Evolutionary conservation across 2,797 vertebrate genomes (phyloP).

Genomic region (Onychomys leucogaster): DNA sequence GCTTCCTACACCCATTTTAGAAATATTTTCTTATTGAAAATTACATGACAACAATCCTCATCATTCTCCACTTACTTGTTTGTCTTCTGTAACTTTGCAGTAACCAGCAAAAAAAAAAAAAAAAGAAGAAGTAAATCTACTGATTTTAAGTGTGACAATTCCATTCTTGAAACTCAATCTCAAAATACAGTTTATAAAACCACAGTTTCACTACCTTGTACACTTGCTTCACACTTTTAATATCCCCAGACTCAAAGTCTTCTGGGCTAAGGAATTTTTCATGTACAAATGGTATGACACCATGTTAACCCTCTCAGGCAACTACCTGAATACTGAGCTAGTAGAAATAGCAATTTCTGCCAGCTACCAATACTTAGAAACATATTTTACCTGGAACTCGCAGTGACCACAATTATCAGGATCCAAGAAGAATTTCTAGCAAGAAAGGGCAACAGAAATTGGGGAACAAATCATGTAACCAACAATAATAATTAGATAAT

Average conservation of each 20-base stretch:
- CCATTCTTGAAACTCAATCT: neutral
- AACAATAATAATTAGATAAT: too few species aligned
- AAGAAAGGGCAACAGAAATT: neutral
- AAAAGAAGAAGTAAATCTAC: neutral
- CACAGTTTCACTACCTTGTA: neutral
- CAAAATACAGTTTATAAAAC: neutral
- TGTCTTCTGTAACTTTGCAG: neutral
- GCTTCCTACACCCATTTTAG: neutral
- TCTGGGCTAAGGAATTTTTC: neutral
- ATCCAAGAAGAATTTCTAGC: neutral
- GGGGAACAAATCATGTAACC: neutral
- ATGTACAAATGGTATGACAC: neutral
- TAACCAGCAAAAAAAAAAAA: too few species aligned
- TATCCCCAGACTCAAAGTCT: neutral
- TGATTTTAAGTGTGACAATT: neutral
- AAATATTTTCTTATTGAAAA: neutral
- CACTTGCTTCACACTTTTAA: neutral
- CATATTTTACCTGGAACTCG: neutral
- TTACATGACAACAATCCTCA: neutral
- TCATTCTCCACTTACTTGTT: neutral
- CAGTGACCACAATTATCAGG: neutral
- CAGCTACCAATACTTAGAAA: neutral
- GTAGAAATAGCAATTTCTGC: neutral
- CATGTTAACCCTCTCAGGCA: neutral
- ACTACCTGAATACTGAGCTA: neutral